These are phyloP conservation scores for Conchocele bisecta DNA, from an alignment of 2,888 invertebrate genomes.

Conservation along the genomic window DNA sequence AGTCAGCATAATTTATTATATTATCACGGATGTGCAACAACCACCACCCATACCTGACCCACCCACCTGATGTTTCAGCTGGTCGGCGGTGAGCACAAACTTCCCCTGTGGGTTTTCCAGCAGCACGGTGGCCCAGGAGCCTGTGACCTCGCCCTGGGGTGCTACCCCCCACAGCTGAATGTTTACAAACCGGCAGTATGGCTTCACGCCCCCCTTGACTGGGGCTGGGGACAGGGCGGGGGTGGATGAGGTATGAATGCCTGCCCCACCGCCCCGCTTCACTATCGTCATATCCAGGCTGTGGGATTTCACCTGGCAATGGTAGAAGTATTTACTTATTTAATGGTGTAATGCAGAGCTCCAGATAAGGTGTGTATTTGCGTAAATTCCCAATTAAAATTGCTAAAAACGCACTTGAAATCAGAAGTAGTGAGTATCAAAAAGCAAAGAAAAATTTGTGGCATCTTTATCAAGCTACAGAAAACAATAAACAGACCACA, in stretches of 20 bases:
- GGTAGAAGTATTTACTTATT: neutral
- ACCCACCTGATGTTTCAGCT: slow-evolving; percentile 57
- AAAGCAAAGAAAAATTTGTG: no score
- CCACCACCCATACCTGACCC: no score
- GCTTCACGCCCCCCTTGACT: slow-evolving; percentile 63
- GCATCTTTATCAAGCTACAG: no score
- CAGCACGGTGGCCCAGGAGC: slow-evolving; percentile 87
- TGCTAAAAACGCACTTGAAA: no score
- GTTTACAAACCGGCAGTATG: slow-evolving; percentile 86
- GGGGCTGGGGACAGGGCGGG: slow-evolving; percentile 65
- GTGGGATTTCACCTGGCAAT: slow-evolving; percentile 88
- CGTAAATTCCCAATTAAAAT: no score
- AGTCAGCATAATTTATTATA: no score
- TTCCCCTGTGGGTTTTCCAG: slow-evolving; percentile 86
- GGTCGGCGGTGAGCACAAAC: slow-evolving; percentile 48
- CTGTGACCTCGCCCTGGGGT: slow-evolving; percentile 86
- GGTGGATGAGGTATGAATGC: neutral
- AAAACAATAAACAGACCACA: no score
- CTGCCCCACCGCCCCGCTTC: slow-evolving; percentile 82
- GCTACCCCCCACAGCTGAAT: slow-evolving; percentile 87
- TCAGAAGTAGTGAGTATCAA: no score
- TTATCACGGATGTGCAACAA: no score
- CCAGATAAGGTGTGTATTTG: no score
- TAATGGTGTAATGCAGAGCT: no score
- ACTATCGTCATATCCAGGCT: slow-evolving; percentile 89